Evolutionary conservation across 2,888 invertebrate species (phyloP), one percentile per base, ranked within the genome.

Genomic region (Ctena decussata): DNA sequence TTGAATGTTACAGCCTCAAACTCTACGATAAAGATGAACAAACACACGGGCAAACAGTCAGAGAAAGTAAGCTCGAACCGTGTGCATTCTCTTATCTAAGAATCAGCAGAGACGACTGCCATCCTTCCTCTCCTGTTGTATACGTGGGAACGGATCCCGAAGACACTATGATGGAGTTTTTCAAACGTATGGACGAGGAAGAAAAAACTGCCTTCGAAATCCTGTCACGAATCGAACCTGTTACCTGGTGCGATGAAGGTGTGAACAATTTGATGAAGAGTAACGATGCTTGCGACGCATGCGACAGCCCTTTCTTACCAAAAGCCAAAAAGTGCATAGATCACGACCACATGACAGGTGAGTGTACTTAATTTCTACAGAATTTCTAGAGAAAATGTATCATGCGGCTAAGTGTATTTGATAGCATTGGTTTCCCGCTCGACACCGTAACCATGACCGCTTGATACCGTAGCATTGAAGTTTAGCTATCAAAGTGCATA

Each of bases 1-100:
- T 75, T 32, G 53, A 53, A 27, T 75, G 75, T 24, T 75, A 11
- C 57, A 49, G 57, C 12, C 35, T 30, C 21, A 32, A 32, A 0
- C 44, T 75, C 30, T 35, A 32, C 21, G 75, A 75, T 12, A 12
- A 11, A 21, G 35, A n/a, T 24, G 75, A 75, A 37, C 57, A 53
- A 2, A 75, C 75, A 12, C 53, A 57, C 27, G 75, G 75, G 0
- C 24, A 53, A 1, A 37, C 53, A 3, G 75, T 75, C 37, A 53
- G 75, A 27, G 75, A 75, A 32, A 57, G 75, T 15, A 0, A 35
- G 37, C 57, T 53, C 32, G 57, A 75, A 24, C 75, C 75, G 1
- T 75, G 75, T 24, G 75, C 75, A 0, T 37, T 57, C 75, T 21
- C 57, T 2, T 75, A 75, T 24, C 37, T 53, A n/a, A 32, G 75